These are phyloP conservation scores for Caradrina clavipalpis DNA, from an alignment of 2,888 invertebrate species.

Conservation along the genomic window DNA sequence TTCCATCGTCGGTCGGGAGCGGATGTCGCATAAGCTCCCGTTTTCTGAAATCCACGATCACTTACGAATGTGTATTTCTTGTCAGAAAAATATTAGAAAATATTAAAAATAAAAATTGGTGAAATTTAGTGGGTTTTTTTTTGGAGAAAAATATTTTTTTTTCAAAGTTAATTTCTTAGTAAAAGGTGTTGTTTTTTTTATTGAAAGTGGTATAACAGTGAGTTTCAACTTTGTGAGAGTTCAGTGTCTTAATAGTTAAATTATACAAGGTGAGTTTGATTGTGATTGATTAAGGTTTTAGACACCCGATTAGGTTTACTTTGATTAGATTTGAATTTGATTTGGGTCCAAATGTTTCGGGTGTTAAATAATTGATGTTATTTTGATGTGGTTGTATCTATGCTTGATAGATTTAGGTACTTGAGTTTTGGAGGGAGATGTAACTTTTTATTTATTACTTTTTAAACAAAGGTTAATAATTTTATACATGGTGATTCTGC, in stretches of 20 bases:
- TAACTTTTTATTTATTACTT: not conserved
- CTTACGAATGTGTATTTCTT: constrained; percentile 2
- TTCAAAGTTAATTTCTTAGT: not conserved
- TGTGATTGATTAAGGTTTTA: constrained; percentile 52
- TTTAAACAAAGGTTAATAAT: too few species aligned
- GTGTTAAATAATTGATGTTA: constrained; percentile 14
- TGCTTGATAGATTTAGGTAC: not conserved
- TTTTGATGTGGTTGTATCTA: not conserved
- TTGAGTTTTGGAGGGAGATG: not conserved
- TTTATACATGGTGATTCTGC: too few species aligned
- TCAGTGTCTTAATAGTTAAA: constrained; percentile 40
- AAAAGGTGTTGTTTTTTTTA: constrained; percentile 8
- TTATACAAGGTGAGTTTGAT: constrained; percentile 54
- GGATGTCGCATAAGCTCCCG: constrained; percentile 32
- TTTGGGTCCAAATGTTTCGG: constrained; percentile 17
- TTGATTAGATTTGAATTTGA: constrained; percentile 48
- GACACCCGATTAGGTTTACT: constrained; percentile 35
- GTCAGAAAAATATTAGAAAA: not conserved
- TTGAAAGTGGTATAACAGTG: constrained; percentile 38
- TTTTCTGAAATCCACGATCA: not conserved
- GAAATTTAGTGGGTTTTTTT: not conserved
- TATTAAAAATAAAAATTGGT: not conserved
- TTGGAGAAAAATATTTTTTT: not conserved
- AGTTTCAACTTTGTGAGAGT: constrained; percentile 56
- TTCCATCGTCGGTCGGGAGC: constrained; percentile 16